Conservation (phyloP, 2,888 invertebrate species). For the Argyra leucocephala region DNA sequence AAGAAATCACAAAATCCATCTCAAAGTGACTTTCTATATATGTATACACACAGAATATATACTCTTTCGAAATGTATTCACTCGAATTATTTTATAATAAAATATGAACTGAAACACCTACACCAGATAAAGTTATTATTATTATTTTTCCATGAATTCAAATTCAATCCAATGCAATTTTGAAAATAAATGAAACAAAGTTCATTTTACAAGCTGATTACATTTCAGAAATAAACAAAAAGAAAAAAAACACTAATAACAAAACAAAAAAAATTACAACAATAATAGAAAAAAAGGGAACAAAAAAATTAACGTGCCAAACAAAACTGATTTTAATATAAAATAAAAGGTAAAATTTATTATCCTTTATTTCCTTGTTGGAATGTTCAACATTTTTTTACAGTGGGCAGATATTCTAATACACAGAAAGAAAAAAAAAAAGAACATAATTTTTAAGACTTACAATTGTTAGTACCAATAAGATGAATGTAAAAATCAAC, state of each 20-base stretch:
- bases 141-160: background rate
- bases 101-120: no score
- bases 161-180: background rate
- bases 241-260: background rate
- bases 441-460: no score
- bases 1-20: no score
- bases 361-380: background rate
- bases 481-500: no score
- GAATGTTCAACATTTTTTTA: background rate
- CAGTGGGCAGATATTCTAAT: background rate
- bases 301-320: conserved; percentile 6
- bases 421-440: no score
- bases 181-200: background rate
- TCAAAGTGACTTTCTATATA: no score
- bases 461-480: no score
- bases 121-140: no score
- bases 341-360: conserved; percentile 6
- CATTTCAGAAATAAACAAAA: background rate
- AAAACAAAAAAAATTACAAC: background rate
- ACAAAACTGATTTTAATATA: conserved; percentile 6
- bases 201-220: conserved; percentile 4
- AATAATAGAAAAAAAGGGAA: background rate
- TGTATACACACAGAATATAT: no score
- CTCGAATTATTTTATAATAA: no score
- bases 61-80: no score